Evolutionary conservation across 2,888 invertebrate species (phyloP).

Genomic region (Papilio gigon): DNA sequence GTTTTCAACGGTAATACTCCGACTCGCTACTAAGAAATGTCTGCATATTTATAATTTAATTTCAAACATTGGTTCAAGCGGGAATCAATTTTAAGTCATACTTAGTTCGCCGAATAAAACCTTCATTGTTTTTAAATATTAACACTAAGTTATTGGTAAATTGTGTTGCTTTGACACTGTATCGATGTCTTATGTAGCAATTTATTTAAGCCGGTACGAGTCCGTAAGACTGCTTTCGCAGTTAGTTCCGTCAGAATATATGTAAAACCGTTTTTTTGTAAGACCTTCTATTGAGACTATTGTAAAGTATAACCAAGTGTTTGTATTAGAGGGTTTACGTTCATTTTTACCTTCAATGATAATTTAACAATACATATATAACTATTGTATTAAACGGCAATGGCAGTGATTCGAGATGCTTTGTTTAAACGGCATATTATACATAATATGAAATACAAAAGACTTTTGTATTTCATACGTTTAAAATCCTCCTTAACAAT

Average conservation of each 20-base stretch:
- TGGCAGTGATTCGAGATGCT: slow-evolving; percentile 9
- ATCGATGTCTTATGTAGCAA: not conserved
- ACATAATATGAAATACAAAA: slow-evolving; percentile 10
- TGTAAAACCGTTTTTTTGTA: no score
- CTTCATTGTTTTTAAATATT: not conserved
- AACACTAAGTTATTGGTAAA: not conserved
- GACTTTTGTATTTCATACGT: slow-evolving; percentile 1
- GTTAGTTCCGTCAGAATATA: no score
- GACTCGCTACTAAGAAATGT: not conserved
- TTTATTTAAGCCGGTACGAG: no score
- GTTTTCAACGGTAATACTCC: not conserved
- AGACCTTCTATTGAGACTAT: not conserved
- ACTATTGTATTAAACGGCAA: slow-evolving; percentile 4
- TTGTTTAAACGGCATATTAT: slow-evolving; percentile 16
- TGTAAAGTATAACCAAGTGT: not conserved
- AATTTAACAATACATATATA: not conserved
- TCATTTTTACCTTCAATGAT: slow-evolving; percentile 8
- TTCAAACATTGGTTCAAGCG: not conserved
- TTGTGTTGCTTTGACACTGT: not conserved
- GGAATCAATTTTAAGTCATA: not conserved
- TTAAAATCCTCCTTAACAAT: not conserved
- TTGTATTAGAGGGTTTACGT: not conserved
- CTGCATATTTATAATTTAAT: not conserved
- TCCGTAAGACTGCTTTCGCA: no score
- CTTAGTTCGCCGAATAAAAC: not conserved